Evolutionary conservation across 2,888 invertebrate genomes (phyloP).

Genomic region (Lordiphosa fenestrarum): DNA sequence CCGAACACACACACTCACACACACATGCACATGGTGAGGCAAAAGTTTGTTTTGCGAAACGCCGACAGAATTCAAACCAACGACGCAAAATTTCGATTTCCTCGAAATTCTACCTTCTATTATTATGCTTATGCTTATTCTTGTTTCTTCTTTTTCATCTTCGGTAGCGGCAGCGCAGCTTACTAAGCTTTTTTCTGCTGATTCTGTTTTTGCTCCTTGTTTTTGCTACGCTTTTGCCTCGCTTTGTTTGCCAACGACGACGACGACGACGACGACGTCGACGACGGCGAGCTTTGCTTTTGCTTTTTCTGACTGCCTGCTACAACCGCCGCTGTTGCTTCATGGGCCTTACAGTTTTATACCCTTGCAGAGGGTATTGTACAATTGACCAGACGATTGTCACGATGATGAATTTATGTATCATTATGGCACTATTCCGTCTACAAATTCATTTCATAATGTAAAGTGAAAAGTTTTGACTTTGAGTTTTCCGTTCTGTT

Average conservation of each 20-base stretch:
- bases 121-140: slow-evolving; percentile 62
- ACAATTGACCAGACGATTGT: too few relatives aligned
- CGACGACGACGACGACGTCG: slow-evolving; percentile 6
- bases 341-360: background rate
- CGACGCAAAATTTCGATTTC: slow-evolving; percentile 72
- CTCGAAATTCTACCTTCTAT: slow-evolving; percentile 72
- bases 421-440: too few relatives aligned
- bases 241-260: slow-evolving; percentile 47
- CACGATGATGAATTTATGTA: too few relatives aligned
- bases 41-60: background rate
- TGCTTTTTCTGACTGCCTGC: slow-evolving; percentile 36
- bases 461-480: too few relatives aligned
- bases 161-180: slow-evolving; percentile 52
- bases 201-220: slow-evolving; percentile 63
- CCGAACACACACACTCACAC: slow-evolving; percentile 38
- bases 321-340: slow-evolving; percentile 53
- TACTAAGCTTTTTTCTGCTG: slow-evolving; percentile 59
- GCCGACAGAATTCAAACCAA: too few relatives aligned
- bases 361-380: too few relatives aligned
- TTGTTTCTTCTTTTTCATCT: slow-evolving; percentile 21
- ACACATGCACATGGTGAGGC: slow-evolving; percentile 1
- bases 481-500: too few relatives aligned
- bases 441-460: too few relatives aligned
- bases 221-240: slow-evolving; percentile 62
- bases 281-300: slow-evolving; percentile 36